Percentiles rank a stretch among this genome's conserved stretches.
Evolutionary conservation across 2,797 vertebrate species (phyloP).

Genomic region (Catamblyrhynchus diadema): DNA sequence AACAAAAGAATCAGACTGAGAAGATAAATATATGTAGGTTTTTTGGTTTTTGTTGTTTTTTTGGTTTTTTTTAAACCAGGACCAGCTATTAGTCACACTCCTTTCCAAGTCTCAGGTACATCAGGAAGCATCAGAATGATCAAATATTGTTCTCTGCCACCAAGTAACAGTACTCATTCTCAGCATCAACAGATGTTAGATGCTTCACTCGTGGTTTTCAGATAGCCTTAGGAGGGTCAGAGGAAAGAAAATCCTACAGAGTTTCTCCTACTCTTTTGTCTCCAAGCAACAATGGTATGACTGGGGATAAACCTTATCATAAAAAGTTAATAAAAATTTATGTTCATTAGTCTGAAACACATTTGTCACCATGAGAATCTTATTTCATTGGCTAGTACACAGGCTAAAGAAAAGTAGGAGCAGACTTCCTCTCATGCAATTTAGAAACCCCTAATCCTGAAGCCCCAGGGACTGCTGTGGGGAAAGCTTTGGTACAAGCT

Average conservation of each 20-base stretch:
- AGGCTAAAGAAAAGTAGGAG: not conserved
- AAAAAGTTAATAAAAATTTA: not conserved
- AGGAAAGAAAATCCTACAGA: not conserved
- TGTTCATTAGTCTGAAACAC: not conserved
- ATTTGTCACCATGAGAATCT: not conserved
- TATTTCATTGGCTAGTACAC: not conserved
- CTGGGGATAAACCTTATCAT: not conserved
- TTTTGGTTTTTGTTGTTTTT: not conserved
- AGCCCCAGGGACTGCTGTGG: not conserved
- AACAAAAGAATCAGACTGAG: not conserved
- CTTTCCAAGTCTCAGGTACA: not conserved
- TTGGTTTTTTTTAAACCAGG: not conserved
- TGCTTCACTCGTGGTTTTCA: not conserved
- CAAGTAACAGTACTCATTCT: not conserved
- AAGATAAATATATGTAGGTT: not conserved
- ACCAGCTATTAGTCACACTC: not conserved
- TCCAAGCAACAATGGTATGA: not conserved
- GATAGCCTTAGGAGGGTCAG: not conserved
- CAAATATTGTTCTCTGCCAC: not conserved
- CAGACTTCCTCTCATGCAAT: not conserved
- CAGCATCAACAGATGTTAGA: not conserved
- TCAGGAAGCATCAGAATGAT: not conserved
- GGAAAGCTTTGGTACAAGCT: not conserved
- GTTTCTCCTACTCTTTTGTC: not conserved
- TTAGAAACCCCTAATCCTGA: not conserved